Conservation (phyloP, 1,140 invertebrate species). For the Amphibalanus amphitrite region DNA sequence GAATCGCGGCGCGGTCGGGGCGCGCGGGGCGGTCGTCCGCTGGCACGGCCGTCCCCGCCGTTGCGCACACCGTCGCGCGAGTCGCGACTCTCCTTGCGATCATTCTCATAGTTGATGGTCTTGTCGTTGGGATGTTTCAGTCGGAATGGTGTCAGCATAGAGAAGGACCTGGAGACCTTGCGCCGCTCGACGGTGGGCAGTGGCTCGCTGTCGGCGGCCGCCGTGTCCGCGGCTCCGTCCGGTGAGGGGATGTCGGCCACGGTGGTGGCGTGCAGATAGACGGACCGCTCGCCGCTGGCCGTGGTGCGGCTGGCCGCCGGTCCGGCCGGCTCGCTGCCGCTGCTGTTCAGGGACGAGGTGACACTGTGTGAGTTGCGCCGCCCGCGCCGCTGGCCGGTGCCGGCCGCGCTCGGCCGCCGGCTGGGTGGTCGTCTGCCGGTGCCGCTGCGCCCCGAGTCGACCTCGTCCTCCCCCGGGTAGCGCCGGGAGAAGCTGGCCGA, state of each 20-base stretch:
- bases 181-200: slow-evolving; percentile 13
- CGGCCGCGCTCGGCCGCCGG: too few species aligned
- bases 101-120: background rate
- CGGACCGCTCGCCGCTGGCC: slow-evolving; percentile 17
- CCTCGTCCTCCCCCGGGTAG: background rate
- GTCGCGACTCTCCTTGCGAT: too few species aligned
- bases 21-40: background rate
- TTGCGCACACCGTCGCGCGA: too few species aligned
- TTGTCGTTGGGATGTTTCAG: slow-evolving; percentile 31
- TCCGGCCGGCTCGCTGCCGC: slow-evolving; percentile 18
- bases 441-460: background rate
- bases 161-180: slow-evolving; percentile 54
- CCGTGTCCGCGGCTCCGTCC: slow-evolving; percentile 5
- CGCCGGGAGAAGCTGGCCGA: background rate
- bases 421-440: too few species aligned
- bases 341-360: slow-evolving; percentile 17
- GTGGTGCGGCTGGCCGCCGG: slow-evolving; percentile 14
- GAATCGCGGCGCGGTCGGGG: background rate
- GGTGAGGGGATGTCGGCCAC: slow-evolving; percentile 21
- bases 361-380: background rate
- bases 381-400: too few species aligned
- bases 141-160: slow-evolving; percentile 62
- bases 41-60: background rate
- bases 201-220: slow-evolving; percentile 24
- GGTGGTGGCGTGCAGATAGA: slow-evolving; percentile 21